Evolutionary conservation across 2,888 invertebrate genomes (phyloP), one percentile per base, ranked within the genome.

Genomic region (Abrostola triplasia): DNA sequence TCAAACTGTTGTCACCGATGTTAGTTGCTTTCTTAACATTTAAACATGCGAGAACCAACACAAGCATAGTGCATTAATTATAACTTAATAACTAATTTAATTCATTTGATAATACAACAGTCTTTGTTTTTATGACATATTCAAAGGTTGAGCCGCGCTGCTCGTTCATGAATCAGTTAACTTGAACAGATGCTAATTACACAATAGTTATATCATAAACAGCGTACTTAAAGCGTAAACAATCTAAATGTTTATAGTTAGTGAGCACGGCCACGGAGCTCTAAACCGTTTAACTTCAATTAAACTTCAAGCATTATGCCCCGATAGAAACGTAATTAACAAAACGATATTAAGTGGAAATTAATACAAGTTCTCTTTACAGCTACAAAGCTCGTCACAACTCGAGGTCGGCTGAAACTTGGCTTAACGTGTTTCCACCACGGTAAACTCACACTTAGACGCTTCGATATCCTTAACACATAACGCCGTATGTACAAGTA

Each of bases 381-480:
- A 81, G 80, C 79, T 63, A 74, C 76, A 81, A 84, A 88, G 84
- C 85, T 87, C 85, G 83, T 87, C 87, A 87, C 80, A 82, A 79
- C 73, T 80, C 83, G 83, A 80, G 86, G 83, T 82, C 86, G 82
- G 77, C 84, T 84, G 79, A 86, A 89, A 89, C 89, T 89, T 87
- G 80, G 84, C 82, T 86, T 84, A 86, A 83, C 84, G 76, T 83
- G 81, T 71, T 79, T 71, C 59, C 51, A 76, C 85, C 71, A 83
- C 64, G 41, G 67, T 77, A 77, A 67, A 65, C 50, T 38, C 36
- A 51, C 62, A 48, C 53, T 59, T 53, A n/a, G 53, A 57, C 38
- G 35, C 11, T 8, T 6, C 13, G 51, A 60, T 51, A 73, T 37
- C 13, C 12, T 51, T 5, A 0, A 36, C 8, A 40, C 40, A 52